Evolutionary conservation across 2,888 invertebrate species (phyloP), one percentile per base, ranked within the genome.

Genomic region (Eupithecia pulchellata): DNA sequence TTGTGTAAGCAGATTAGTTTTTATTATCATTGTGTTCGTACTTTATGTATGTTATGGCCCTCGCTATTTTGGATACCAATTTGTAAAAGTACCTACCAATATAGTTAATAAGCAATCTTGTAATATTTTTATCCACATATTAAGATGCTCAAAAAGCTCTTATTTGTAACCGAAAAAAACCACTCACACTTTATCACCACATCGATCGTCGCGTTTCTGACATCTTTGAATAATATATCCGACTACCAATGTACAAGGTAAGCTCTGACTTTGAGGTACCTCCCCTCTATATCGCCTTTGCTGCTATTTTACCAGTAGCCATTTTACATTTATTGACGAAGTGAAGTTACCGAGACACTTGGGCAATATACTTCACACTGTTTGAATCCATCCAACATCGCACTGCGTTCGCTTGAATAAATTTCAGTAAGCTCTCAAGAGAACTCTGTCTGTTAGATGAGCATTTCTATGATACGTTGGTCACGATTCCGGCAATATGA

Each of bases 401-500:
- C 30, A 30, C 42, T 30, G 42, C 11, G 25, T 36, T 57, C 30
- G 20, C 47, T 32, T 60, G 34, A 60, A 52, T 64, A 29, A 52
- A 65, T 65, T 62, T 57, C 34, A 69, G 60, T 52, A 64, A 66
- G 57, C 27, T 25, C 2, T n/a, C n/a, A 17, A 42, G 52, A 20
- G 13, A 61, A 34, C 34, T 61, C 25, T 34, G 52, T 62, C 58
- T 11, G 34, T 42, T 30, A 57, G 27, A n/a, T 60, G 29, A 64
- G 42, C 36, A 30, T 27, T 58, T 47, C 60, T 34, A 68, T 71
- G 57, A 68, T 29, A 68, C 64, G 55, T 30, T 30, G 39, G 52
- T 42, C 64, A 68, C 68, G 61, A 42, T 64, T 39, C 39, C 55
- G 57, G 52, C 30, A 57, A 52, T 75, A 78, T 73, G 68, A 66